Conservation (phyloP, 2,113 vertebrate species). For the Anolis sagrei region DNA sequence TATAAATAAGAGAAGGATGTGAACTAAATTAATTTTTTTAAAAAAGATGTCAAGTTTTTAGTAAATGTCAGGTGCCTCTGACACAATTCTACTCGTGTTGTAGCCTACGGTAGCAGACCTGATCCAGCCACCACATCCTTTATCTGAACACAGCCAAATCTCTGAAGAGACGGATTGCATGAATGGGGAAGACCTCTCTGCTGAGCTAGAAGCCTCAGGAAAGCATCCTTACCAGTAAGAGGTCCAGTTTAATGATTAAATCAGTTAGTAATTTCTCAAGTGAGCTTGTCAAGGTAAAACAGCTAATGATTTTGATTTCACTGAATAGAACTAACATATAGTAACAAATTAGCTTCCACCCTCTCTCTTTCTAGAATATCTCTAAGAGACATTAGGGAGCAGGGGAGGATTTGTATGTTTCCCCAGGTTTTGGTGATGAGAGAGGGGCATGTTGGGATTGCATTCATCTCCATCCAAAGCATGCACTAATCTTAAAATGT, state of each 20-base stretch:
- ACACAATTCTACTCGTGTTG: constrained; percentile 27
- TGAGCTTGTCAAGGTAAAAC: neutral
- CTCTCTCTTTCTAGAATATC: neutral
- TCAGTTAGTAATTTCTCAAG: neutral
- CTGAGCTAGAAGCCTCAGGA: constrained; percentile 72
- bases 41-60: neutral
- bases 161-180: constrained; percentile 58
- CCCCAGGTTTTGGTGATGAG: neutral
- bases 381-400: neutral
- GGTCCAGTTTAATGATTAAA: neutral
- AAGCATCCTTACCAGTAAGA: constrained; percentile 79
- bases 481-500: neutral
- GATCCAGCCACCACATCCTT: constrained; percentile 57
- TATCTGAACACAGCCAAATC: constrained; percentile 66
- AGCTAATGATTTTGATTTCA: neutral
- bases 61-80: neutral
- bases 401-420: too few species aligned
- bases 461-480: neutral
- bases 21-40: neutral
- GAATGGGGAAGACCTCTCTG: constrained; percentile 69
- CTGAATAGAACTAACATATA: neutral
- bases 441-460: neutral
- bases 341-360: neutral
- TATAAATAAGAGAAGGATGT: neutral
- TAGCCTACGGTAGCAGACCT: constrained; percentile 51